Base-by-base conservation (phyloP, 2,797 vertebrate species). In the Pygocentrus nattereri region DNA sequence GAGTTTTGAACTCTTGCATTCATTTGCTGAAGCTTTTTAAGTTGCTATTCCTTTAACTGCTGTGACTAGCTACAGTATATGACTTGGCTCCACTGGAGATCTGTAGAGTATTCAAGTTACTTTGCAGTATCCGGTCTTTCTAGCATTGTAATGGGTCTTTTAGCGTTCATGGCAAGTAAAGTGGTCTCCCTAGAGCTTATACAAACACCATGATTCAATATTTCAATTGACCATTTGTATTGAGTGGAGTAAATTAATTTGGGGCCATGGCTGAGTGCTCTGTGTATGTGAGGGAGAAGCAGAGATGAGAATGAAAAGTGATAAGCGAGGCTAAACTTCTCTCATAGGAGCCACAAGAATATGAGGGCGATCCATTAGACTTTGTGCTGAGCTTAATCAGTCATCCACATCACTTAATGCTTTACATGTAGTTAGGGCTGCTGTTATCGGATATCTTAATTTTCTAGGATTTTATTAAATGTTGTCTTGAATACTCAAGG, bases 161-260 rank as follows among this genome's bases (percentile, higher is more conserved):
- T 69, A 41, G 19, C 38, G 44, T 62, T 69, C 61, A 77, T 4
- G 31, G 47, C 41, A 76, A 61, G 34, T 62, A 72, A 79, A 75
- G 64, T 79, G 76, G 74, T 87, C 89, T 87, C 79, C 74, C 80
- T 65, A 85, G 85, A 77, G 83, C 2, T 76, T 88, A 87, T 89
- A 87, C 89, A 90, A 93, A 90, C 90, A 82, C 79, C 81, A 87
- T 91, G 91, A 86, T 84, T 79, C 79, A 80, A 81, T 58, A 86
- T 83, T 88, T 82, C 62, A 76, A 65, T 73, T 61, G 87, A 87
- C 59, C 21, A 87, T 86, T 77, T 79, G 85, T 82, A 72, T 84
- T 88, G 88, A 92, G 88, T 89, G 82, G 84, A 78, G 78, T 89
- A 89, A 93, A 93, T 93, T 92, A 90, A 94, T 93, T 93, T 92